Percentiles rank a stretch among this genome's conserved stretches.
Evolutionary conservation across 2,113 vertebrate genomes (phyloP).

Genomic region (Passerina amoena): DNA sequence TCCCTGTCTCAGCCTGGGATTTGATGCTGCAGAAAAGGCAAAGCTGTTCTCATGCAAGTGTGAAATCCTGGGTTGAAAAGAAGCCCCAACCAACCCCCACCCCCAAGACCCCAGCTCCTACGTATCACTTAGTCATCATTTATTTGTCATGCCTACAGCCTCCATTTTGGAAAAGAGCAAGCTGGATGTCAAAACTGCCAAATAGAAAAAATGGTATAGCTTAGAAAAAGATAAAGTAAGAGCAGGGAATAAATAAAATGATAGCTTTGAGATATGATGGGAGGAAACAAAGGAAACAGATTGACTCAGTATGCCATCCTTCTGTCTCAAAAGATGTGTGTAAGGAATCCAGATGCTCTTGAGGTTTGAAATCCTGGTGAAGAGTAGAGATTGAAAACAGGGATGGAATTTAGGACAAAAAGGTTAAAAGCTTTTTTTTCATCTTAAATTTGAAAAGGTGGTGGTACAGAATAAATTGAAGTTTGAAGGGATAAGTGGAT

Average conservation of each 20-base stretch:
- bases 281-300: not conserved
- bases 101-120: accelerated
- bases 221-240: not conserved
- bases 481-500: not conserved
- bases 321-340: not conserved
- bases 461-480: not conserved
- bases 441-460: not conserved
- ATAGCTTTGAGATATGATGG: not conserved
- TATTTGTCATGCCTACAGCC: not conserved
- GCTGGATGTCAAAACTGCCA: not conserved
- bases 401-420: not conserved
- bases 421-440: not conserved
- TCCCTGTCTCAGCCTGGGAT: not conserved
- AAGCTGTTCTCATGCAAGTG: not conserved
- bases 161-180: not conserved
- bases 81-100: accelerated
- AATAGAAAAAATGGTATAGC: not conserved
- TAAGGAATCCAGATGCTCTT: not conserved
- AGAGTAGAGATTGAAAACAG: not conserved
- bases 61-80: not conserved
- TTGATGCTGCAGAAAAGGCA: not conserved
- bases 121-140: not conserved
- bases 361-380: not conserved
- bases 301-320: not conserved
- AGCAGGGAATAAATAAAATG: not conserved